Base-by-base conservation (phyloP, 2,888 invertebrate genomes). In the Dryocosmus kuriphilus region DNA sequence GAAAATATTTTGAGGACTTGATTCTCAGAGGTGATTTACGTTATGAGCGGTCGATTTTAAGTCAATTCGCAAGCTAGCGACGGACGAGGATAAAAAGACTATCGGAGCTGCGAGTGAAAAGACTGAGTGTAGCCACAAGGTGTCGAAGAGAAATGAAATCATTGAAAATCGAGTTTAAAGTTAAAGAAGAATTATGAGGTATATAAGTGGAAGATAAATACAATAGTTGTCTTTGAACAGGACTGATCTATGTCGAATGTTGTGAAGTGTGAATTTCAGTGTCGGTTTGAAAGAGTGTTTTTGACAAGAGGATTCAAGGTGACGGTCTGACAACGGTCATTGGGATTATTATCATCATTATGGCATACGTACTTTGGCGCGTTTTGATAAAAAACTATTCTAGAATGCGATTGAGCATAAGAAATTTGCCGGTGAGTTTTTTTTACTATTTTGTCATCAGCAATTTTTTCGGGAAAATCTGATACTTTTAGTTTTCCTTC, bases 291-390 rank as follows among this genome's bases (percentile, higher is more conserved):
- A n/a, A n/a, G n/a, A n/a, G n/a, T n/a, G n/a, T 82, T 78, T 63
- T 63, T 75, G 24, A 80, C 79, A 80, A 80, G 81, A 79, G 78
- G 81, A 80, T 76, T 81, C 82, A 81, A 82, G 82, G 82, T 81
- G 80, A 81, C 80, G 80, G 78, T 78, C 77, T 75, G 78, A 80
- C 78, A 74, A 78, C 65, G 73, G 60, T 67, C 65, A 78, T 76
- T 76, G 71, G 80, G 76, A 75, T 79, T 76, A 80, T 79, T 71
- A 77, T 74, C 84, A 62, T 79, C 84, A 85, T 83, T 85, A 94
- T 94, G 94, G 94, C 94, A 84, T 94, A 94, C 91, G 93, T 94
- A 81, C 91, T 94, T 81, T 94, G 93, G 94, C 92, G 93, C 86
- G 93, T 94, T 82, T 91, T 94, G 80, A 93, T 93, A 93, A 94